Base-by-base conservation (phyloP, 2,888 invertebrate genomes). In the Globia sparganii region DNA sequence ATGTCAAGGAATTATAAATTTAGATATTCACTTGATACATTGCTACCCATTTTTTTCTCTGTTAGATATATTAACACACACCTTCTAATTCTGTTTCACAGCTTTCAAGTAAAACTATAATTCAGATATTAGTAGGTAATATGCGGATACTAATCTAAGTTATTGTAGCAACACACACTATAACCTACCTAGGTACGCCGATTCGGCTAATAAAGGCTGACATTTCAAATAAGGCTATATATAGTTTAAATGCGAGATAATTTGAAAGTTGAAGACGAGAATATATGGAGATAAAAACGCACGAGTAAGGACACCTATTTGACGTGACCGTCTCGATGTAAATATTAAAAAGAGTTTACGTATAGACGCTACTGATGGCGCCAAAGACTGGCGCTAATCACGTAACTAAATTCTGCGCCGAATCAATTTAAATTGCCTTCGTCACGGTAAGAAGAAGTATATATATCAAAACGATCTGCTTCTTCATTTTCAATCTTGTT, bases 1-100 rank as follows among this genome's bases (percentile, higher is more conserved):
- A 77, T 83, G 84, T 83, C 75, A 77, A 76, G 76, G 62, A 49
- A 68, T 37, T 70, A n/a, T 84, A 75, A 75, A 72, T 75, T 70
- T 81, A 80, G 59, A 77, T 49, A n/a, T n/a, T 25, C 25, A 15
- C 37, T 72, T 49, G 40, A 34, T 34, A 34, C 28, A 64, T 59
- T 49, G 37, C 37, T n/a, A 5, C 4, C 4, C 1, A 49, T 70
- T 69, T 34, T n/a, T 77, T 43, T 73, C 40, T 40, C 18, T 53
- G 31, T 53, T 31, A 53, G n/a, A 40, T 31, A 37, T 37, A 11
- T 37, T 37, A 72, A n/a, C n/a, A n/a, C n/a, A n/a, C n/a, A n/a
- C n/a, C 9, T 8, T n/a, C 37, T 25, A 5, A 49, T 64, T 78
- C 34, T 78, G 34, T n/a, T 65, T 28, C 34, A 13, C 75, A 78